Base-by-base conservation (phyloP, 2,113 vertebrate species). In the Nothobranchius furzeri region DNA sequence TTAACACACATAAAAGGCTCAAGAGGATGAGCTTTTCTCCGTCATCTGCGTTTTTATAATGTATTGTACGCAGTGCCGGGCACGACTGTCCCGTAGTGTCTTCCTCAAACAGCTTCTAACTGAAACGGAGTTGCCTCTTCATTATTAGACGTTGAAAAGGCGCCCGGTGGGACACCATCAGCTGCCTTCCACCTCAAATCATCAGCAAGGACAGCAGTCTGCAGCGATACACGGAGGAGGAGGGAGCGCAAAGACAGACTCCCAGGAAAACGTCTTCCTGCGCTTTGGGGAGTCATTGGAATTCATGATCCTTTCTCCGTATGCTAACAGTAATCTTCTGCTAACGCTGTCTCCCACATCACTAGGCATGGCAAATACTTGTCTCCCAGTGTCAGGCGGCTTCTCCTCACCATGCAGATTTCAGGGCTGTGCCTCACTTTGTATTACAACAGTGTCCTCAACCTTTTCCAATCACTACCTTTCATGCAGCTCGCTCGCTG, bases 251-350 rank as follows among this genome's bases (percentile, higher is more conserved):
- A 80, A 81, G 71, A 66, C 75, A 60, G n/a, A 58, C 65, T 74
- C 74, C 65, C 74, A 57, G 83, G 85, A 83, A 90, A 90, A 84
- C 84, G 78, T 73, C 78, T 73, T 74, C 78, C 79, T 13, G 81
- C 68, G 79, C 87, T 88, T 86, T 84, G 77, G 84, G 73, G 79
- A 78, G 88, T 90, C 87, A 92, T 90, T 91, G 91, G 84, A 86
- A 92, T 92, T 90, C 90, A 82, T 77, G 88, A 81, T 88, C 85
- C 91, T 88, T 87, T 86, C 73, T 79, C 78, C 73, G 84, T 89
- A 84, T 86, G 82, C 90, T 88, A 85, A 90, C 89, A 89, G 89
- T 91, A 89, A 91, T 91, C 86, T 85, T 81, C 88, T 73, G 73
- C 84, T 85, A 81, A 65, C 84, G 78, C 81, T 71, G 87, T 90